Percentiles rank a stretch among this genome's conserved stretches.
phyloP scores from a whole-genome alignment of 2,113 vertebrate genomes.

The Canis aureus region DNA sequence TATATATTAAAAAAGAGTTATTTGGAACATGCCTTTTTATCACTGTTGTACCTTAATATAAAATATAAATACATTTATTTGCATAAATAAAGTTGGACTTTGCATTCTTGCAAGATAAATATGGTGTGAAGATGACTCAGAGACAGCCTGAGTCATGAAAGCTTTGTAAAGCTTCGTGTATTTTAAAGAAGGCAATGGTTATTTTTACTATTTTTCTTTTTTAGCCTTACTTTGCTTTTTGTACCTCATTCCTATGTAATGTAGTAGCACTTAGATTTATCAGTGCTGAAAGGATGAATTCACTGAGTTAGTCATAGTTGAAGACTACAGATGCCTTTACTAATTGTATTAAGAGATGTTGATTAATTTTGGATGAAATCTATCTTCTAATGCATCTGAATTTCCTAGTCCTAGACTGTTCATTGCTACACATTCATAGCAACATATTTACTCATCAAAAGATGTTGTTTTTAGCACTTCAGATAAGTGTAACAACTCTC shows the following conservation, averaged over 20 bases:
- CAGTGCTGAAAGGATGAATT: background rate
- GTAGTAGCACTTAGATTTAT: background rate
- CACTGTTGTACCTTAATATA: slow-evolving; percentile 46
- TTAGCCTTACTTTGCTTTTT: background rate
- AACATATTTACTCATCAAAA: slow-evolving; percentile 23
- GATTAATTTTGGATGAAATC: slow-evolving; percentile 32
- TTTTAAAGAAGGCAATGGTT: slow-evolving; percentile 52
- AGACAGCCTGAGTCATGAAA: slow-evolving; percentile 39
- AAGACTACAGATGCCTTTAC: background rate
- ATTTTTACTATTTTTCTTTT: slow-evolving; percentile 48
- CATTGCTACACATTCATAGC: slow-evolving; percentile 8
- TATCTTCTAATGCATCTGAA: slow-evolving; percentile 29
- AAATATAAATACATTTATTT: slow-evolving; percentile 48
- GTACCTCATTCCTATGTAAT: background rate
- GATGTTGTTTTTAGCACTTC: slow-evolving; percentile 46
- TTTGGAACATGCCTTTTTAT: slow-evolving; percentile 20
- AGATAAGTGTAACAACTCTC: background rate
- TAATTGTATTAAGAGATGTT: background rate
- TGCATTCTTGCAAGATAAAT: slow-evolving; percentile 62
- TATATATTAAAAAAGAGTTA: background rate
- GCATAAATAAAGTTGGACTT: slow-evolving; percentile 55
- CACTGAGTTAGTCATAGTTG: background rate
- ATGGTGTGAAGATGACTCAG: slow-evolving; percentile 39
- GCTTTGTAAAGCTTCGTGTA: background rate
- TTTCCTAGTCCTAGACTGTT: slow-evolving; percentile 2